Evolutionary conservation across 1,140 invertebrate genomes (phyloP), one percentile per base, ranked within the genome.

Genomic region (Aphaenogaster floridana): DNA sequence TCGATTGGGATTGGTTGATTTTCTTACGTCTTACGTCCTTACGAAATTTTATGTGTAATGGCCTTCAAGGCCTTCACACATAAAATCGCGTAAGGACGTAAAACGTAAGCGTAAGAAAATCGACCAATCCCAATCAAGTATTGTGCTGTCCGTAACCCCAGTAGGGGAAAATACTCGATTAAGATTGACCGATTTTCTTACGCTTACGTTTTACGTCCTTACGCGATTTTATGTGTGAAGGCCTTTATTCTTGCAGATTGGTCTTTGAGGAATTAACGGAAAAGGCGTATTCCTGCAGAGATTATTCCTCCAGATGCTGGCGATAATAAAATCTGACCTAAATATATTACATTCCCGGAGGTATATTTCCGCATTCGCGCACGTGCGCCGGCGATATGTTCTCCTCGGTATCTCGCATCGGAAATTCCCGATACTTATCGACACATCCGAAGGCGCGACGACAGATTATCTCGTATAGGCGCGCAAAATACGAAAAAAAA

Each of bases 321-420:
- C n/a, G 13, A 59, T 72, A 71, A 71, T 57, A 36, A 66, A 68
- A 83, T 83, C 54, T 61, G 52, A 83, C 52, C 80, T 45, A 48
- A 83, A 83, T 74, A 61, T 45, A 81, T 48, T 34, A 36, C 28
- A 74, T 48, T 72, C 21, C 36, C 54, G 68, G 7, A n/a, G 17
- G 28, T 28, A 36, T 48, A 36, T 48, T 21, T 83, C 34, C 2
- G 66, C 50, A 39, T 17, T 8, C 21, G 52, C 11, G 39, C 69
- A 72, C 68, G 80, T 72, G 68, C 28, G 34, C 8, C 9, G 21
- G 45, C 45, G 34, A 50, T 11, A 9, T 9, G 17, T 11, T n/a
- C 28, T 45, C 45, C 11, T 11, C n/a, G 42, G 4, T 63, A 48
- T 84, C 54, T 76, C n/a, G 21, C 69, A 74, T 84, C 54, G 13